phyloP scores from a whole-genome alignment of 2,888 invertebrate genomes.

The Andricus curvator region DNA sequence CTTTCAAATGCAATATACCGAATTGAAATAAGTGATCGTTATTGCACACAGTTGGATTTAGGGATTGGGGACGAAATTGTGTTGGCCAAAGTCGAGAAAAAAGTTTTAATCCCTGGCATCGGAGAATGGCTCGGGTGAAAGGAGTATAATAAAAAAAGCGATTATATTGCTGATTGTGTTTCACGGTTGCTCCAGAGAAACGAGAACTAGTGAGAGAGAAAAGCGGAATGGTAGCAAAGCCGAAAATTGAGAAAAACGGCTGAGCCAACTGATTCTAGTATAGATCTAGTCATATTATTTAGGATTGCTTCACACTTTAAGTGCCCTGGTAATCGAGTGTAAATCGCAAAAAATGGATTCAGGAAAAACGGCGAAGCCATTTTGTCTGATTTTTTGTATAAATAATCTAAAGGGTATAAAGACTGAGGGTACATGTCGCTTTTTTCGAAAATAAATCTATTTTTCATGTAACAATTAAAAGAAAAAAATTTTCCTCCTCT shows the following conservation, averaged over 20 bases:
- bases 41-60: conserved; percentile 26
- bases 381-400: too few species aligned
- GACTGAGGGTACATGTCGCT: too few species aligned
- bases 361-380: too few species aligned
- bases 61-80: conserved; percentile 23
- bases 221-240: background rate
- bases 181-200: conserved; percentile 1
- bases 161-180: conserved; percentile 38
- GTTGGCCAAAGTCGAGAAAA: conserved; percentile 9
- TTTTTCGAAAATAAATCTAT: too few species aligned
- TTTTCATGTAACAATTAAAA: too few species aligned
- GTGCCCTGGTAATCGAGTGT: too few species aligned
- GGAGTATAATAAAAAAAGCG: conserved; percentile 29
- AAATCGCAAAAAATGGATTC: too few species aligned
- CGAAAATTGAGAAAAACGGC: conserved; percentile 22
- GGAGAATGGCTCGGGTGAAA: background rate
- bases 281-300: background rate
- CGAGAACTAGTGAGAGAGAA: conserved; percentile 8
- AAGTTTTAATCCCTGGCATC: conserved; percentile 12
- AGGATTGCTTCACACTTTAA: too few species aligned
- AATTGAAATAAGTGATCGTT: conserved; percentile 26
- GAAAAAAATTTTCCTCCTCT: too few species aligned
- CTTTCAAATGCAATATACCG: background rate
- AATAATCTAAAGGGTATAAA: too few species aligned
- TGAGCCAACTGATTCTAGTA: background rate